phyloP scores from a whole-genome alignment of 2,113 vertebrate species.

The Indicator maculatus region DNA sequence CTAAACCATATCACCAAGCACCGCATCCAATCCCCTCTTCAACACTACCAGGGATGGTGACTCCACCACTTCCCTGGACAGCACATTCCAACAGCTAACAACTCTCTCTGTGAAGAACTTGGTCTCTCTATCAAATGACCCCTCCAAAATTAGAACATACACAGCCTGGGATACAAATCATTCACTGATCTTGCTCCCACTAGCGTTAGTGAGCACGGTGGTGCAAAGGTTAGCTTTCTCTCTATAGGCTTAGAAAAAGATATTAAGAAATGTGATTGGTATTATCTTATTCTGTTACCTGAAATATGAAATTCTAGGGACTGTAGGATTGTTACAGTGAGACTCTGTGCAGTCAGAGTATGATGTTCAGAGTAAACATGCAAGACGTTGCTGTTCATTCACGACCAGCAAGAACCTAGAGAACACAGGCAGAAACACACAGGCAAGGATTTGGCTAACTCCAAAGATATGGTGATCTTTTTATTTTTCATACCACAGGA shows the following conservation, averaged over 20 bases:
- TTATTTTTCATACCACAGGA: neutral
- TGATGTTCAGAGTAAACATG: neutral
- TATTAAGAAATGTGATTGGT: neutral
- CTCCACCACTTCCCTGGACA: no score
- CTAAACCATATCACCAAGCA: no score
- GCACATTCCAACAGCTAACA: no score
- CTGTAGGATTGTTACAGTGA: neutral
- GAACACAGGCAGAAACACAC: neutral
- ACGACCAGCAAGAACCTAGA: neutral
- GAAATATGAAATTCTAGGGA: neutral
- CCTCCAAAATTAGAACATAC: neutral
- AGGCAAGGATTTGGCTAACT: neutral
- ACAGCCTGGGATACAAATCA: neutral
- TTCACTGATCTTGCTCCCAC: neutral
- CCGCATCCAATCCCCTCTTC: no score
- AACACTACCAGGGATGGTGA: no score
- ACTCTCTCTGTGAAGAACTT: no score
- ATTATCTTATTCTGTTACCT: neutral
- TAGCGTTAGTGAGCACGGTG: neutral
- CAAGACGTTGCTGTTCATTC: neutral
- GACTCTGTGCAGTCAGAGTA: neutral
- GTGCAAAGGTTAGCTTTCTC: neutral
- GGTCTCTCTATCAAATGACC: neutral
- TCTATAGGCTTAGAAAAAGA: neutral
- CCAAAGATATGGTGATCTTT: neutral